Conservation (phyloP, 1,140 invertebrate genomes). For the Anoplolepis gracilipes region DNA sequence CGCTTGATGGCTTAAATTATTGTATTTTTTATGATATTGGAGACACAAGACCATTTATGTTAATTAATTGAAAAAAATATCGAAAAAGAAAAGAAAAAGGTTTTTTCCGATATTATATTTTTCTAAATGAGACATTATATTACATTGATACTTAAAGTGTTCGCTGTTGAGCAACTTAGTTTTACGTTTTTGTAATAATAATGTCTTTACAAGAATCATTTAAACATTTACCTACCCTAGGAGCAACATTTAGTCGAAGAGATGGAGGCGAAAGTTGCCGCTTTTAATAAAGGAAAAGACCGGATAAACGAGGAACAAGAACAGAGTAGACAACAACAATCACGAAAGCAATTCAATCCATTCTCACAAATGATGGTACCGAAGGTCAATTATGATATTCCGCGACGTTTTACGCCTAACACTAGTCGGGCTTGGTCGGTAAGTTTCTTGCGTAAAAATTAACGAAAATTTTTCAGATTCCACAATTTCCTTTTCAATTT, state of each 20-base stretch:
- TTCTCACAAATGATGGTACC: constrained; percentile 62
- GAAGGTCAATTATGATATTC: constrained; percentile 72
- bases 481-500: not conserved
- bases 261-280: constrained; percentile 87
- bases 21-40: not conserved
- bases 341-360: constrained; percentile 55
- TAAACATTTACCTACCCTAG: constrained; percentile 72
- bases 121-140: too few species aligned
- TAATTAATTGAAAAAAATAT: not conserved
- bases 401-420: constrained; percentile 70
- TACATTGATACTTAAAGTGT: not conserved
- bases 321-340: constrained; percentile 40
- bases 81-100: too few species aligned
- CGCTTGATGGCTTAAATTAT: not conserved
- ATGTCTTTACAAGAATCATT: not conserved
- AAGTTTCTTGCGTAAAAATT: constrained; percentile 53
- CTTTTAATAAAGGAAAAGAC: constrained; percentile 86
- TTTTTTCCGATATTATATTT: too few species aligned
- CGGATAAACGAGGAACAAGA: constrained; percentile 80
- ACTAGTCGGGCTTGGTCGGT: constrained; percentile 75
- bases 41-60: not conserved
- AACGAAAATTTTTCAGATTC: not conserved
- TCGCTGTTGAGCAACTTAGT: too few species aligned
- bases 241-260: constrained; percentile 88
- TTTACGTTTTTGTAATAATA: not conserved